Conservation (phyloP, 2,113 vertebrate genomes). For the Odocoileus virginianus region DNA sequence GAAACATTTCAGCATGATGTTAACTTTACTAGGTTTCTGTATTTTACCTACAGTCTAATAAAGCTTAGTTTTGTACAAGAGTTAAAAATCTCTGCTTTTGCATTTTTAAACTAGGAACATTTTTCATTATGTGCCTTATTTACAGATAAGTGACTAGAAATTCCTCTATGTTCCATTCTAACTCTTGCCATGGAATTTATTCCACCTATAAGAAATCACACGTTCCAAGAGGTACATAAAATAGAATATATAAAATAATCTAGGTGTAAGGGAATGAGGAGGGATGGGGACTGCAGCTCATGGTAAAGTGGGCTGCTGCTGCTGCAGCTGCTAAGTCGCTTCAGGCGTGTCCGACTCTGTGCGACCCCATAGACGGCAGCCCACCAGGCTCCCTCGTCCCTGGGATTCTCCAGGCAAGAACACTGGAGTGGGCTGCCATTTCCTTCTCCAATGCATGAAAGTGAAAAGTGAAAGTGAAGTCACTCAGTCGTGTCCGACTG, state of each 20-base stretch:
- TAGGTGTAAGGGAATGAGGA: neutral
- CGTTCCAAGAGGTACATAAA: neutral
- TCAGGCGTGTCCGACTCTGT: too few species aligned
- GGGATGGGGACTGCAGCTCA: neutral
- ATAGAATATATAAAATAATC: neutral
- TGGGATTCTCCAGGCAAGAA: too few species aligned
- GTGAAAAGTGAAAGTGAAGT: too few species aligned
- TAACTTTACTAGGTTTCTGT: neutral
- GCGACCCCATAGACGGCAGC: too few species aligned
- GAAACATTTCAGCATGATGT: neutral
- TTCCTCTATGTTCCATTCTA: neutral
- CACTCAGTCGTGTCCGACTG: too few species aligned
- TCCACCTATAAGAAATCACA: neutral
- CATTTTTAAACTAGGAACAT: neutral
- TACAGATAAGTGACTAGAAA: neutral
- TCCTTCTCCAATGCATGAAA: too few species aligned
- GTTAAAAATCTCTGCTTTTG: neutral
- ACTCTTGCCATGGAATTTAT: neutral
- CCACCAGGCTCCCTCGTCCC: too few species aligned
- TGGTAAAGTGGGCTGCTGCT: neutral
- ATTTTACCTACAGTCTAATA: neutral
- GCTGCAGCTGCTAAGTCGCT: too few species aligned
- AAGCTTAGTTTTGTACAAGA: neutral
- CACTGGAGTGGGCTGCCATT: too few species aligned
- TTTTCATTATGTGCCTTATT: neutral